Percentiles rank a stretch among this genome's conserved stretches.
phyloP scores from a whole-genome alignment of 2,113 vertebrate genomes.

The Haemorhous mexicanus region DNA sequence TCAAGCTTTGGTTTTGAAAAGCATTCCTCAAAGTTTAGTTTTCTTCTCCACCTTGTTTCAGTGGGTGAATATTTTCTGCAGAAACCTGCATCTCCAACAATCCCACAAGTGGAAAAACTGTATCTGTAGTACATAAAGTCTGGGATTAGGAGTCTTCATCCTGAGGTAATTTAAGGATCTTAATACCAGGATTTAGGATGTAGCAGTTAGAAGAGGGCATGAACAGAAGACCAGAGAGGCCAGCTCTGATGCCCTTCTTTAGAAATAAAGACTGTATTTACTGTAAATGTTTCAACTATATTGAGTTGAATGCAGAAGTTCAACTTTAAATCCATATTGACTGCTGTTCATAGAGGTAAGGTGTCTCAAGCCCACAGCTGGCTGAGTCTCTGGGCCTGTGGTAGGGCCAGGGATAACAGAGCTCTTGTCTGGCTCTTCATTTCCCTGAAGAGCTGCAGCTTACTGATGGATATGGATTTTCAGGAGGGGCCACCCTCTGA shows the following conservation, averaged over 20 bases:
- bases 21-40: not conserved
- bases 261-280: not conserved
- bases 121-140: not conserved
- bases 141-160: not conserved
- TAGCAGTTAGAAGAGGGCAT: not conserved
- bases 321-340: not conserved
- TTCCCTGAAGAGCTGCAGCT: not conserved
- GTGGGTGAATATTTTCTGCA: not conserved
- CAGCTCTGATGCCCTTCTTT: not conserved
- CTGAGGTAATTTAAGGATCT: not conserved
- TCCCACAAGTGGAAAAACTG: not conserved
- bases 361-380: not conserved
- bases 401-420: not conserved
- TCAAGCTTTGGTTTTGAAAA: not conserved
- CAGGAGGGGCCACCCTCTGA: not conserved
- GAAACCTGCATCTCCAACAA: fast-evolving
- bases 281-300: not conserved
- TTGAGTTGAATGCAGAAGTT: not conserved
- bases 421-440: not conserved
- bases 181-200: not conserved
- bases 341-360: not conserved
- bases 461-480: not conserved
- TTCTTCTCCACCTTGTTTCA: not conserved
- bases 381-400: not conserved
- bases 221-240: not conserved